Percentiles rank a stretch among this genome's conserved stretches.
Evolutionary conservation across 2,797 vertebrate genomes (phyloP).

Genomic region (Propithecus deckenii): DNA sequence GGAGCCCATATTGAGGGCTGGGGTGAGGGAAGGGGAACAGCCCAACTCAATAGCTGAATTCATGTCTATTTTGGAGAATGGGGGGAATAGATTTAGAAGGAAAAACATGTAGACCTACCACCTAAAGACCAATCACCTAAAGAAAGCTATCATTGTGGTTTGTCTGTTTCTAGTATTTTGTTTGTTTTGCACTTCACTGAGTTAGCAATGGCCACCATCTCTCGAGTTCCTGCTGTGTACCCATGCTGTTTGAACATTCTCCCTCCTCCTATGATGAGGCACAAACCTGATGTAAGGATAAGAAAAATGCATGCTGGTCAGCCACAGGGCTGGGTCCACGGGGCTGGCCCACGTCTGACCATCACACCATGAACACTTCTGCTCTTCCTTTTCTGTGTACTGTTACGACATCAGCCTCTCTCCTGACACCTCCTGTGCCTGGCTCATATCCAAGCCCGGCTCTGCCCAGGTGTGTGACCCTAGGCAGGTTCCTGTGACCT

Average conservation of each 20-base stretch:
- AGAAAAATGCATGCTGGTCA: not conserved
- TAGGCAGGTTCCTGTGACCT: not conserved
- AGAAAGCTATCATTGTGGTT: accelerated
- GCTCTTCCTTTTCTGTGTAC: not conserved
- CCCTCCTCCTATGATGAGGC: not conserved
- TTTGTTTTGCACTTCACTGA: not conserved
- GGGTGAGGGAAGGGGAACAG: not conserved
- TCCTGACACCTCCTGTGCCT: not conserved
- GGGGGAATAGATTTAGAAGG: not conserved
- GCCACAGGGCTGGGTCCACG: not conserved
- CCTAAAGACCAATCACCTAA: not conserved
- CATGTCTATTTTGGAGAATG: not conserved
- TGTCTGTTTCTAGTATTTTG: not conserved
- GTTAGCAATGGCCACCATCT: not conserved
- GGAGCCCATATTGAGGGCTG: not conserved
- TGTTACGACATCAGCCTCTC: not conserved
- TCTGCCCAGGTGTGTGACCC: not conserved
- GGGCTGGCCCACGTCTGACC: not conserved
- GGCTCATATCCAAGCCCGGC: not conserved
- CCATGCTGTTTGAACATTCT: not conserved
- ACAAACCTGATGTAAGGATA: not conserved
- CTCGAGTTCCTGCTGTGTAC: not conserved
- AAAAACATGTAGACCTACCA: accelerated
- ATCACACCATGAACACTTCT: not conserved
- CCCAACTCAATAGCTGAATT: not conserved